Evolutionary conservation across 2,113 vertebrate species (phyloP), one percentile per base, ranked within the genome.

Genomic region (Rousettus leschenaultii): DNA sequence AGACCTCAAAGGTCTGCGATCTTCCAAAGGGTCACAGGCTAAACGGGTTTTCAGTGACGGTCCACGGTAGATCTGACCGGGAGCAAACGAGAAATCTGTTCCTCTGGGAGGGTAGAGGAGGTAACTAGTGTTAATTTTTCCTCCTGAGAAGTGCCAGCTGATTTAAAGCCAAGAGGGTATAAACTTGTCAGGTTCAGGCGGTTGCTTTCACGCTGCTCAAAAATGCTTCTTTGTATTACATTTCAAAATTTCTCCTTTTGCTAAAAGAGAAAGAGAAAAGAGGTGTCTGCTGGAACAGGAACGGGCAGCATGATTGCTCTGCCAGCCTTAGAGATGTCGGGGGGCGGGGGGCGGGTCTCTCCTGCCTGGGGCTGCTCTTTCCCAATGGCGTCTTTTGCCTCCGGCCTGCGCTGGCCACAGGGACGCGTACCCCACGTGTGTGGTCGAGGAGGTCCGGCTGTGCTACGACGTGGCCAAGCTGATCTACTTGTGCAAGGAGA

Each of bases 401-500:
- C 68, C 0, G 48, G 19, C 59, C 88, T 30, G 26, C 22, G 35
- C 19, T 19, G 97, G 77, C 75, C 74, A 5, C 96, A 99, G 99
- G 80, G 98, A 99, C 66, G 99, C 99, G 0, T 99, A 99, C 75
- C 99, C 99, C 4, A 98, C 98, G 0, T 99, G 99, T 51, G 93
- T 84, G 6, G 99, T 99, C 90, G 93, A 98, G 89, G 98, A 99
- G 1, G 99, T 99, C 8, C 99, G 99, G 91, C 95, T 99, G 82
- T 99, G 98, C 80, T 99, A 99, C 0, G 89, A 99, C 0, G 99
- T 99, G 91, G 97, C 99, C 87, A 99, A 98, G 79, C 99, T 99
- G 75, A 99, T 99, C 59, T 8, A 98, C 66, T 98, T 99, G 10
- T 99, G 98, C 98, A 98, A 97, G 79, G 99, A 99, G 98, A 99